phyloP scores from a whole-genome alignment of 64 coral and sea anemone species.

The Montipora cactus region DNA sequence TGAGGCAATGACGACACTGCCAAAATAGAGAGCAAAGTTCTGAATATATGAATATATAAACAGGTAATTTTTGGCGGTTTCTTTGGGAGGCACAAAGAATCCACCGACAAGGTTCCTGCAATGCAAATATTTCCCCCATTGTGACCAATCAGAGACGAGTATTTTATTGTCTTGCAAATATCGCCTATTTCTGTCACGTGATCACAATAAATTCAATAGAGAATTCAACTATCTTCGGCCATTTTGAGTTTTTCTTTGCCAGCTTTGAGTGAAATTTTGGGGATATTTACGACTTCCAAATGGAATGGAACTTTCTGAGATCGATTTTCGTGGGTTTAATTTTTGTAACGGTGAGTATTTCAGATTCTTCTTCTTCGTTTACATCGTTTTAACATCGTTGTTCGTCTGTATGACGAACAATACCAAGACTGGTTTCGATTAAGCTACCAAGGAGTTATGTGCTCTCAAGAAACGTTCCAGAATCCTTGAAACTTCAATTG shows the following conservation, averaged over 20 bases:
- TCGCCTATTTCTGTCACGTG: constrained; percentile 31
- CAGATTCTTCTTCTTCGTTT: not conserved
- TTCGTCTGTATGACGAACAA: not conserved
- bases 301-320: constrained; percentile 21
- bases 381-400: not conserved
- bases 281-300: constrained; percentile 3
- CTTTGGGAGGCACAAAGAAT: constrained; percentile 3
- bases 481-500: not conserved
- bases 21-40: not conserved
- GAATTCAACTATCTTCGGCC: not conserved
- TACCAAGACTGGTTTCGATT: not conserved
- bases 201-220: not conserved
- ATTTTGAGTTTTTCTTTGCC: constrained; percentile 38
- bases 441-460: not conserved
- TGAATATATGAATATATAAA: constrained; percentile 38
- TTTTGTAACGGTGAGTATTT: constrained; percentile 10
- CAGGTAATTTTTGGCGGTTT: constrained; percentile 18
- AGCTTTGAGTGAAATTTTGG: constrained; percentile 17
- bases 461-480: not conserved
- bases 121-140: not conserved
- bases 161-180: constrained; percentile 47
- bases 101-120: not conserved
- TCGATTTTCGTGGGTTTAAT: constrained; percentile 4
- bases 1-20: constrained; percentile 16
- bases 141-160: constrained; percentile 19